Percentiles rank a stretch among this genome's conserved stretches.
Conservation (phyloP, 2,888 invertebrate genomes). For the Chaitophorus viminalis region DNA sequence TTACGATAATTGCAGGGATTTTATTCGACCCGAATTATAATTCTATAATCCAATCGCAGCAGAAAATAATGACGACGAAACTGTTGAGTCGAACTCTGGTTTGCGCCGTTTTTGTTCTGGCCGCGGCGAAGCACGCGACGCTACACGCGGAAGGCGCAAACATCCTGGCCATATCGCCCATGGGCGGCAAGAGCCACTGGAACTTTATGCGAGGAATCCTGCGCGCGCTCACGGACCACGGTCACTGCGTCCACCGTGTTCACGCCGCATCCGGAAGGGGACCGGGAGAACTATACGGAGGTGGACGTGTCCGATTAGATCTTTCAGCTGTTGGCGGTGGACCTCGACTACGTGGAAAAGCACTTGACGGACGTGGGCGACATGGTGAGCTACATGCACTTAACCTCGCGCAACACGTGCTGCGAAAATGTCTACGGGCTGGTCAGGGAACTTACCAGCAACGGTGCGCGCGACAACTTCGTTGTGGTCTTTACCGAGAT, state of each 20-base stretch:
- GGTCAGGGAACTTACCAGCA: not conserved
- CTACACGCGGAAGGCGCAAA: not conserved
- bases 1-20: no score
- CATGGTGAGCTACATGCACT: not conserved
- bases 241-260: constrained; percentile 65
- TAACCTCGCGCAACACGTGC: not conserved
- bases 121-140: no score
- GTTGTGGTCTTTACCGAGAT: not conserved
- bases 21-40: no score
- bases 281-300: constrained; percentile 29
- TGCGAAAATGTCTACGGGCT: not conserved
- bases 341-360: not conserved
- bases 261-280: constrained; percentile 63
- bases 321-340: not conserved
- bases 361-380: not conserved
- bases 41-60: no score
- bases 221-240: constrained; percentile 64
- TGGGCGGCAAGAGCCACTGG: constrained; percentile 64
- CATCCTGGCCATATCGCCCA: not conserved
- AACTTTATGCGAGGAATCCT: constrained; percentile 65
- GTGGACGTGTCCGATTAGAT: constrained; percentile 35
- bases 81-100: not conserved
- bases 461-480: not conserved
- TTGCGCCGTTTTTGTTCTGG: not conserved
- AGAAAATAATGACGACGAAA: not conserved